A percentile compares a stretch with the other conserved stretches of the same genome.
phyloP scores from a whole-genome alignment of 2,797 vertebrate species.

The Aldrovandia affinis region DNA sequence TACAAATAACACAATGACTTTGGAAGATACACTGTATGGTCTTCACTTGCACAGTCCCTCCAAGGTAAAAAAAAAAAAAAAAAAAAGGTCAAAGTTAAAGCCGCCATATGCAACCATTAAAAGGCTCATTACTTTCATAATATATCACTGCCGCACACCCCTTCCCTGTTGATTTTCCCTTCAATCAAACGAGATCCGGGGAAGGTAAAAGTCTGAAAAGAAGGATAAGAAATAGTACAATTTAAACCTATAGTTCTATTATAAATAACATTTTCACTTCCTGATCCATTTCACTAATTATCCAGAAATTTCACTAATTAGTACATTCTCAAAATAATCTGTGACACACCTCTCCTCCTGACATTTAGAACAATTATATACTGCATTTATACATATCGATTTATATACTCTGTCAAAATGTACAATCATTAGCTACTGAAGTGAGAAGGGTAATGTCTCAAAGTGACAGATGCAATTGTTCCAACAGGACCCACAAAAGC shows the following conservation, averaged over 20 bases:
- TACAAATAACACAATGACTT: constrained; percentile 30
- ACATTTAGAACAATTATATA: constrained; percentile 69
- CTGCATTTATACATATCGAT: constrained; percentile 48
- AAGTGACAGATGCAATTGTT: constrained; percentile 57
- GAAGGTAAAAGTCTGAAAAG: neutral
- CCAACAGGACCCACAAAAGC: constrained; percentile 56
- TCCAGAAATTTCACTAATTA: constrained; percentile 45
- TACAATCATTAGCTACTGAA: constrained; percentile 75
- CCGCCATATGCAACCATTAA: constrained; percentile 6
- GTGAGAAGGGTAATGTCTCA: constrained; percentile 52
- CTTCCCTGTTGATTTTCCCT: constrained; percentile 15
- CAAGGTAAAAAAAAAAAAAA: constrained; percentile 24
- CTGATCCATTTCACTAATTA: constrained; percentile 27
- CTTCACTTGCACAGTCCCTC: constrained; percentile 15
- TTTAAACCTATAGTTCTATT: constrained; percentile 25
- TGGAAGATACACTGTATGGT: constrained; percentile 23
- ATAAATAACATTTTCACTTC: constrained; percentile 31
- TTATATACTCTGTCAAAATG: constrained; percentile 75
- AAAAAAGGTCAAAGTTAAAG: constrained; percentile 3
- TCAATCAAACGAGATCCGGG: constrained; percentile 8
- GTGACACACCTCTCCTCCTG: constrained; percentile 53
- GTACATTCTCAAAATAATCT: constrained; percentile 62
- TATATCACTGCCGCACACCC: constrained; percentile 6
- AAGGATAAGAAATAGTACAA: constrained; percentile 27
- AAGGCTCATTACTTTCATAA: constrained; percentile 6